phyloP scores from a whole-genome alignment of 2,113 vertebrate genomes.

The Ginglymostoma cirratum region DNA sequence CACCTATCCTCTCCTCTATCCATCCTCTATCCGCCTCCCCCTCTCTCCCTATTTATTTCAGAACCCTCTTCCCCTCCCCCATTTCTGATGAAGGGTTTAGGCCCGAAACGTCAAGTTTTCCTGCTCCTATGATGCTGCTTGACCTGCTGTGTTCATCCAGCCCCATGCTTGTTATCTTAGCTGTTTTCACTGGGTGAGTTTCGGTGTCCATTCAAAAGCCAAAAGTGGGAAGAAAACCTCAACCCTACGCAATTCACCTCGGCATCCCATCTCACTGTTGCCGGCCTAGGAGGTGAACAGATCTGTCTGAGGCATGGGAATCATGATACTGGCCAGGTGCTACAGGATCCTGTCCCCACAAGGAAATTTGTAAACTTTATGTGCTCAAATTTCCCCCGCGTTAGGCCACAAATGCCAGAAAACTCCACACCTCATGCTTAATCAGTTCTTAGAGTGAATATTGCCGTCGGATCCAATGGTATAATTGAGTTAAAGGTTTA shows the following conservation, averaged over 20 bases:
- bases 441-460: neutral
- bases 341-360: neutral
- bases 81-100: no score
- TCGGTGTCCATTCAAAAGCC: neutral
- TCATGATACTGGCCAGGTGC: neutral
- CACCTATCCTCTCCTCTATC: no score
- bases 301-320: neutral
- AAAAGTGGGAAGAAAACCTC: neutral
- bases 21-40: no score
- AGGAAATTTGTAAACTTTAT: neutral
- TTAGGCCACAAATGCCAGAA: neutral
- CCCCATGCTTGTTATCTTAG: no score
- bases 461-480: neutral
- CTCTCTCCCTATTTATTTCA: no score
- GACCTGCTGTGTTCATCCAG: no score
- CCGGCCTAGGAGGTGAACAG: neutral
- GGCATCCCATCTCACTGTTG: neutral
- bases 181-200: neutral
- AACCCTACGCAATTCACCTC: neutral
- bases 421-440: neutral
- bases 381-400: neutral
- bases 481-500: neutral
- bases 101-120: no score
- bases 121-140: no score
- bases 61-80: no score